Evolutionary conservation across 2,888 invertebrate species (phyloP).

Genomic region (Microplitis manilae): DNA sequence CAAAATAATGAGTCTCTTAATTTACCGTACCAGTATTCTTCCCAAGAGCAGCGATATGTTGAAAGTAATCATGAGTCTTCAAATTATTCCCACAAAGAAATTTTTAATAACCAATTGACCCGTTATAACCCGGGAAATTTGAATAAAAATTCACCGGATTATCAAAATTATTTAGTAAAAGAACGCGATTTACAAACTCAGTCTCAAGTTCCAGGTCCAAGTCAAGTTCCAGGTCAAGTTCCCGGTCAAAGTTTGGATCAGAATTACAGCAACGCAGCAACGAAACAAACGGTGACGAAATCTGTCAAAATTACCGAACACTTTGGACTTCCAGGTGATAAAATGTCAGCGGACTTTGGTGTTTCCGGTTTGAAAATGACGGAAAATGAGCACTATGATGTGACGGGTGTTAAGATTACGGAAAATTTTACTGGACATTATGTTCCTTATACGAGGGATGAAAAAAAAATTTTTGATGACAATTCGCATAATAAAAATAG

Average conservation of each 20-base stretch:
- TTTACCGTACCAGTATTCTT: neutral
- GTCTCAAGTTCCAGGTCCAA: no score
- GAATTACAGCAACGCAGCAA: neutral
- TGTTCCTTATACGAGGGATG: conserved; percentile 58
- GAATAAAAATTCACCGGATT: neutral
- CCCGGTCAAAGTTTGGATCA: conserved; percentile 34
- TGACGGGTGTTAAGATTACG: conserved; percentile 46
- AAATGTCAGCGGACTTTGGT: neutral
- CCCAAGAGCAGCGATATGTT: neutral
- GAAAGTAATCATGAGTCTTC: neutral
- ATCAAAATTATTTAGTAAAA: conserved; percentile 13
- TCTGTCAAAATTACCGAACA: neutral
- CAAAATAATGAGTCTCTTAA: conserved; percentile 12
- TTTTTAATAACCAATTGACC: neutral
- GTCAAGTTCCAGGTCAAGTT: no score
- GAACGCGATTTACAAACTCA: conserved; percentile 31
- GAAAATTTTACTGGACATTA: conserved; percentile 57
- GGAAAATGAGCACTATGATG: conserved; percentile 30
- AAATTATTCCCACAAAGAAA: neutral
- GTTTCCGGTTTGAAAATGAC: neutral
- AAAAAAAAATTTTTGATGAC: conserved; percentile 51
- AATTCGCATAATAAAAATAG: conserved; percentile 43
- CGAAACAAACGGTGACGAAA: neutral
- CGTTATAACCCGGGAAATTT: neutral
- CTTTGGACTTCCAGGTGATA: neutral